phyloP scores from a whole-genome alignment of 2,888 invertebrate species.

The Eilema caniola region DNA sequence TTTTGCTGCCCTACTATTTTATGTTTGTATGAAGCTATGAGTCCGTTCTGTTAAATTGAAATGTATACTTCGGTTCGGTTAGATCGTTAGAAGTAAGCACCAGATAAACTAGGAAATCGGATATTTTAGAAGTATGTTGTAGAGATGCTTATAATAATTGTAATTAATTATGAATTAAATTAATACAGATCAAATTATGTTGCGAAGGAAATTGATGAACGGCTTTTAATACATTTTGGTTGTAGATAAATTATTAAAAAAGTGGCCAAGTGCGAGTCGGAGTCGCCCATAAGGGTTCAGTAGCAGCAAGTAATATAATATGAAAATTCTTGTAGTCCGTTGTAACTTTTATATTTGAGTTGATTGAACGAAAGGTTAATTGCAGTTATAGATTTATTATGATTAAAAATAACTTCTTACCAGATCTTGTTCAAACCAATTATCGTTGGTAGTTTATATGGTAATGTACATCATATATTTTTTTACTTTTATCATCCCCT shows the following conservation, averaged over 20 bases:
- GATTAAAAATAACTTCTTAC: too few relatives aligned
- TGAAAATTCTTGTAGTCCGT: too few relatives aligned
- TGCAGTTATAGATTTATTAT: too few relatives aligned
- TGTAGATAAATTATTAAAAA: not conserved
- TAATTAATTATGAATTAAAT: not conserved
- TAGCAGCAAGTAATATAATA: too few relatives aligned
- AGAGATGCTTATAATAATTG: not conserved
- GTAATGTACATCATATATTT: too few relatives aligned
- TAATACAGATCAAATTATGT: conserved; percentile 1
- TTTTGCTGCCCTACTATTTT: conserved; percentile 62
- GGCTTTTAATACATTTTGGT: not conserved
- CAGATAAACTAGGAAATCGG: conserved; percentile 27
- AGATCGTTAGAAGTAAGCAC: conserved; percentile 43
- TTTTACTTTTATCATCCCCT: too few relatives aligned
- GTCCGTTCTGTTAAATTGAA: conserved; percentile 39
- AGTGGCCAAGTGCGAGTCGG: too few relatives aligned
- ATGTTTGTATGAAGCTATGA: conserved; percentile 52
- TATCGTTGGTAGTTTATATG: too few relatives aligned
- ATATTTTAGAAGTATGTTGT: not conserved
- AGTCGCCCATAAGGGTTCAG: too few relatives aligned
- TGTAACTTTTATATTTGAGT: too few relatives aligned
- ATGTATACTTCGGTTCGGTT: conserved; percentile 37
- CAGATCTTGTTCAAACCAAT: too few relatives aligned
- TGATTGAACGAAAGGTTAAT: too few relatives aligned
- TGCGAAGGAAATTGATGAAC: not conserved